Conservation (phyloP, 2,113 vertebrate genomes). For the Rhinopomastus cyanomelas region DNA sequence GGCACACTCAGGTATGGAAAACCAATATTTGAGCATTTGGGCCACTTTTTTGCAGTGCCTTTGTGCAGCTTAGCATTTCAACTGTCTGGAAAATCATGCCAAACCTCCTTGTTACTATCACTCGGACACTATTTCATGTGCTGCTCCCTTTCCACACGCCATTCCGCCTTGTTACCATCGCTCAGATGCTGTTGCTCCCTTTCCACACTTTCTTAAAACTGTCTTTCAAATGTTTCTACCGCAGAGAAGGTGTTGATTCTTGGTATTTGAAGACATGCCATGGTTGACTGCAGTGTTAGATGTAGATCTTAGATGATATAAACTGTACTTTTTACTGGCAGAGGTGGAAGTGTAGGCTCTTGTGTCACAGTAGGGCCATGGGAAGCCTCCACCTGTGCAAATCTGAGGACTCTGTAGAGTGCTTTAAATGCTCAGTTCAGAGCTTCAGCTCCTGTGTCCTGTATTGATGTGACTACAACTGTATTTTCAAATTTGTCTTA, state of each 20-base stretch:
- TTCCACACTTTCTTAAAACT: not conserved
- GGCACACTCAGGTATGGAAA: not conserved
- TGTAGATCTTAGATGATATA: no score
- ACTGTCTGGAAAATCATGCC: not conserved
- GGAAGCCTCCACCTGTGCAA: not conserved
- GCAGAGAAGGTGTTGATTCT: not conserved
- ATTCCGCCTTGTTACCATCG: not conserved
- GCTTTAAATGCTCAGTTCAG: not conserved
- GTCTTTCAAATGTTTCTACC: not conserved
- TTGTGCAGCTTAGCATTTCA: not conserved
- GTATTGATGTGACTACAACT: not conserved
- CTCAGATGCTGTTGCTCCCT: not conserved
- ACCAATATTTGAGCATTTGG: not conserved
- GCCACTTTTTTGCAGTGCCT: not conserved
- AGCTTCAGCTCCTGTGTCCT: not conserved
- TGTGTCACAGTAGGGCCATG: not conserved
- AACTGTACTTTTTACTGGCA: not conserved
- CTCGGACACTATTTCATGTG: no score
- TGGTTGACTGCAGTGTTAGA: not conserved
- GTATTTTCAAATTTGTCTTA: not conserved
- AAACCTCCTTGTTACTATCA: not conserved
- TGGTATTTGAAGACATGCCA: not conserved
- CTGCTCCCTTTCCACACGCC: no score
- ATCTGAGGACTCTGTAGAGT: not conserved
- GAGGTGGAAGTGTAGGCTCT: not conserved